A percentile compares a stretch with the other conserved stretches of the same genome.
phyloP scores from a whole-genome alignment of 2,797 vertebrate species.

The Mus minutoides region DNA sequence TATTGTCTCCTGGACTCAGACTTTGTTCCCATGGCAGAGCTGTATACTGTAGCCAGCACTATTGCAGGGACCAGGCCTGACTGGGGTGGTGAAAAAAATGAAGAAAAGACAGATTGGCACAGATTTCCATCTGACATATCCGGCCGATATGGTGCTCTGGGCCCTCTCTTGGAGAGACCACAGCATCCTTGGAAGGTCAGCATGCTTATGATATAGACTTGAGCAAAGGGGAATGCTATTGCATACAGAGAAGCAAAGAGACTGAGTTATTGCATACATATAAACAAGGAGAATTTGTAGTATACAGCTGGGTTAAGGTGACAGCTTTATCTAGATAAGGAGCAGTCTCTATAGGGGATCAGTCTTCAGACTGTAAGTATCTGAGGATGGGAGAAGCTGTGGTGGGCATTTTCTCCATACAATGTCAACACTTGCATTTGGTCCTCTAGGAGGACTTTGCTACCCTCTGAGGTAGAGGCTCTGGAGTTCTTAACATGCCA shows the following conservation, averaged over 20 bases:
- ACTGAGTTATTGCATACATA: background rate
- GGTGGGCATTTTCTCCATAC: background rate
- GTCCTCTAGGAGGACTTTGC: background rate
- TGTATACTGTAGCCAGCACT: background rate
- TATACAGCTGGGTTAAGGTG: background rate
- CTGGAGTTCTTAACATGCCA: background rate
- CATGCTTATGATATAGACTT: background rate
- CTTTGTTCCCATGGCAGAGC: background rate
- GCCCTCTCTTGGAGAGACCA: background rate
- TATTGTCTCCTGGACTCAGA: too few species aligned
- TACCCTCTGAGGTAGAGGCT: background rate
- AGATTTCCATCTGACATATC: too few species aligned
- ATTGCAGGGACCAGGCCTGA: background rate
- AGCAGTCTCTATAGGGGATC: background rate
- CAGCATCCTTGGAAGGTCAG: background rate
- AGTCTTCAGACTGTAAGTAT: background rate
- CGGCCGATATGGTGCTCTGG: rapidly evolving
- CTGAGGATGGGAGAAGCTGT: background rate
- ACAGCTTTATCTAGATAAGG: background rate
- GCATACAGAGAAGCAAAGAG: background rate
- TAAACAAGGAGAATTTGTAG: background rate
- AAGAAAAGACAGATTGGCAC: background rate
- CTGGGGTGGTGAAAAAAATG: background rate
- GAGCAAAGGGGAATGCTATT: background rate
- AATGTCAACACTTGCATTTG: background rate